Base-by-base conservation (phyloP, 2,797 vertebrate genomes). In the Siniperca undulata region DNA sequence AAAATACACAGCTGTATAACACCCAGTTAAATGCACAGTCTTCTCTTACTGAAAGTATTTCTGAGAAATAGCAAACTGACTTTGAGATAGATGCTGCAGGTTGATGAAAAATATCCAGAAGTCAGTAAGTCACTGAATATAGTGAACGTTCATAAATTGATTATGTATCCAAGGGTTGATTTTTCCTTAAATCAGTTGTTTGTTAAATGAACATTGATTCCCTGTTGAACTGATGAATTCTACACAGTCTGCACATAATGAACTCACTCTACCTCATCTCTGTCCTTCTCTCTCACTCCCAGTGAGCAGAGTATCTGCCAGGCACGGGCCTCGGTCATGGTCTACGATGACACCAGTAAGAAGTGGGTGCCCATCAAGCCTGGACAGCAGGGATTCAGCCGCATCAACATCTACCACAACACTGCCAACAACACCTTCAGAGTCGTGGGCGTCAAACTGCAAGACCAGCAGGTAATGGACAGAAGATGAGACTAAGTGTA, bases 221-320 rank as follows among this genome's bases (percentile, higher is more conserved):
- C 13, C 24, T 9, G 24, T 55, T 46, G 14, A 55, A 53, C 24
- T 46, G 44, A 42, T 46, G 44, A 52, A 30, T 59, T 40, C n/a
- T 55, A 4, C 36, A 52, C 34, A n/a, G 20, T 53, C 46, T 17
- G 52, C 10, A 19, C 56, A 19, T 38, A 42, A 70, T 46, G 2
- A 80, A 76, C 44, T 27, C 50, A 71, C 17, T 19, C 8, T 40
- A 0, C 9, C 13, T 48, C 11, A 5, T 68, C 17, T 62, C 24
- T 74, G 40, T 42, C 19, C 10, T 27, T 38, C 27, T 61, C 10
- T 40, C 12, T 53, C 9, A 0, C 66, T 1, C 36, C 13, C 93
- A 99, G 98, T 87, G 98, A 99, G 96, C 98, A 99, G 96, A 99
- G 98, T 91, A 99, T 99, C 96, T 99, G 98, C 96, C 98, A 99